Conservation (phyloP, 2,888 invertebrate genomes). For the Patella pellucida region DNA sequence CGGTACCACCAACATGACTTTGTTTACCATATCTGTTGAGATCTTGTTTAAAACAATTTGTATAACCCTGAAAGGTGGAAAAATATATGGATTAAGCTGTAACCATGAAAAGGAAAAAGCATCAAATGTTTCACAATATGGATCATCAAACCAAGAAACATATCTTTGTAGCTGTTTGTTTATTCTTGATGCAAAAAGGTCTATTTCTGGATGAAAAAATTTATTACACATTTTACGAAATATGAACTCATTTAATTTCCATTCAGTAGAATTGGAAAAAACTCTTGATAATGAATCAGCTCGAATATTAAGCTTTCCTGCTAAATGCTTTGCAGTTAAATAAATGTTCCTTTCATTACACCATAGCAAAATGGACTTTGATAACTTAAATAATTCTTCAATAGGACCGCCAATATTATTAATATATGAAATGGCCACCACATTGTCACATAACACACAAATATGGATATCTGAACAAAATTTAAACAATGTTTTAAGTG, state of each 20-base stretch:
- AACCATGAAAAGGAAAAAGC: constrained; percentile 32
- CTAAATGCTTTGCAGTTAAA: constrained; percentile 28
- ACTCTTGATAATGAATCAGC: constrained; percentile 29
- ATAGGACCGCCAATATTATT: not conserved
- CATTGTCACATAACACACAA: constrained; percentile 21
- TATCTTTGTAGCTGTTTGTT: constrained; percentile 26
- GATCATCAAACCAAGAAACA: constrained; percentile 32
- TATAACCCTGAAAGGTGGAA: constrained; percentile 28
- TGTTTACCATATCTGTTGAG: constrained; percentile 20
- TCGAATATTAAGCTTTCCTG: constrained; percentile 17
- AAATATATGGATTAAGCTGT: constrained; percentile 31
- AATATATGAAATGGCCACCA: constrained; percentile 6
- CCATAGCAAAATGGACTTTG: constrained; percentile 28
- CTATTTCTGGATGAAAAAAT: constrained; percentile 28
- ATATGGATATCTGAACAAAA: not conserved
- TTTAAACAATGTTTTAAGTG: not conserved
- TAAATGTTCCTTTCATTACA: constrained; percentile 25
- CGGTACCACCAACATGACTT: constrained; percentile 27
- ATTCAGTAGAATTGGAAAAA: constrained; percentile 30
- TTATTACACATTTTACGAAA: constrained; percentile 23
- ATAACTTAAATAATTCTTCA: not conserved
- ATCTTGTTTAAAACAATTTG: constrained; percentile 25
- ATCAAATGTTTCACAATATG: constrained; percentile 21
- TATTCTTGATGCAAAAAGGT: constrained; percentile 31
- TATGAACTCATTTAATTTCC: constrained; percentile 28